A percentile compares a stretch with the other conserved stretches of the same genome.
These are phyloP conservation scores for Pelvicachromis taeniatus DNA, from an alignment of 2,113 vertebrate genomes.

Conservation along the genomic window DNA sequence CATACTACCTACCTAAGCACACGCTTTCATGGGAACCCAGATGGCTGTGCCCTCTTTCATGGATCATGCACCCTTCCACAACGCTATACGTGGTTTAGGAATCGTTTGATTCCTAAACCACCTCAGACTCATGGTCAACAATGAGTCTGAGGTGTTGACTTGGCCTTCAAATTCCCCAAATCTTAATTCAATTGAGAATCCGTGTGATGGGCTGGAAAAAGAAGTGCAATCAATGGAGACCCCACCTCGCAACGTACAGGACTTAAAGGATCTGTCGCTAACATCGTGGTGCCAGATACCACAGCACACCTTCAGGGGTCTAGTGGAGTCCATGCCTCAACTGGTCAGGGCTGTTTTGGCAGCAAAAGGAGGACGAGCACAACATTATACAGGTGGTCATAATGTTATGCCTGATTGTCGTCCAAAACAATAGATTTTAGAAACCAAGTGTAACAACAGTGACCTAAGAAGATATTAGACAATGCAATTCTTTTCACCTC, in stretches of 20 bases:
- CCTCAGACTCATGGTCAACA: too few relatives aligned
- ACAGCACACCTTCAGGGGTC: background rate
- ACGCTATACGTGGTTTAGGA: too few relatives aligned
- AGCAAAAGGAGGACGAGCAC: background rate
- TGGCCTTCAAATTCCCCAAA: background rate
- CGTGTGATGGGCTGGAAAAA: background rate
- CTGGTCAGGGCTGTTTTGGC: background rate
- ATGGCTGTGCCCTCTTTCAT: background rate
- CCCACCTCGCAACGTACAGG: background rate
- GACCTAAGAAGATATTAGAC: background rate
- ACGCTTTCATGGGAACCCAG: background rate
- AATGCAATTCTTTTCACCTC: conserved; percentile 5
- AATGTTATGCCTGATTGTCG: background rate
- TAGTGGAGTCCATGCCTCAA: background rate
- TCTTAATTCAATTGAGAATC: background rate
- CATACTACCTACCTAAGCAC: background rate
- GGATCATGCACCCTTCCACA: background rate
- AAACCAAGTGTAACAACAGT: background rate
- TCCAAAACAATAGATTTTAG: background rate
- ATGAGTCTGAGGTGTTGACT: background rate
- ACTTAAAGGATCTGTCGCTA: background rate
- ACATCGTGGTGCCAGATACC: background rate
- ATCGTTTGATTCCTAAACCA: too few relatives aligned
- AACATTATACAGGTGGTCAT: background rate
- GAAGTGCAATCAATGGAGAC: background rate